A percentile compares a stretch with the other conserved stretches of the same genome.
Conservation (phyloP, 2,113 vertebrate species). For the Austrofundulus limnaeus region DNA sequence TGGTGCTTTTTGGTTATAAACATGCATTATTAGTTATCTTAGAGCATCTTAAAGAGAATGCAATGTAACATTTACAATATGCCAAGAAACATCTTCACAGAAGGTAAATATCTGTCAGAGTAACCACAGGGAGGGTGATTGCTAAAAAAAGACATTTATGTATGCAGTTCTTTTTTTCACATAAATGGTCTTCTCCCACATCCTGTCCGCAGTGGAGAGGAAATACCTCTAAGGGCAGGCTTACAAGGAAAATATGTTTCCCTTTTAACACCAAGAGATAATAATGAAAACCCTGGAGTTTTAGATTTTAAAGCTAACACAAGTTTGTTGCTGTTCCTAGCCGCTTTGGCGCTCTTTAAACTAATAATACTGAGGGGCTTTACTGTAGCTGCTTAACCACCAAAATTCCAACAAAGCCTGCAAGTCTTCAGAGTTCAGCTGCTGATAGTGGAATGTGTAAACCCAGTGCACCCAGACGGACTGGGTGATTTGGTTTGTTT, state of each 20-base stretch:
- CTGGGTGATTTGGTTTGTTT: background rate
- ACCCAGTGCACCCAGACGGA: background rate
- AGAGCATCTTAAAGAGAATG: background rate
- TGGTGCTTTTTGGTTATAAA: constrained; percentile 15
- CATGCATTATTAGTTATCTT: background rate
- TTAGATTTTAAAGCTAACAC: constrained; percentile 44
- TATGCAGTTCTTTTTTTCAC: constrained; percentile 24
- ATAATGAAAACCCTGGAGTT: constrained; percentile 25
- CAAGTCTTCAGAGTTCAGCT: constrained; percentile 36
- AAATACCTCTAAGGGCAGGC: constrained; percentile 54
- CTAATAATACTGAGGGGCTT: background rate
- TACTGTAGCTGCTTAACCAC: background rate
- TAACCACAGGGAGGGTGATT: background rate
- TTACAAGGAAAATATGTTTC: constrained; percentile 56
- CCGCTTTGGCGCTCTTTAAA: constrained; percentile 3
- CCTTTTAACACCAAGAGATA: constrained; percentile 29
- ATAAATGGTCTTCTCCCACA: constrained; percentile 53
- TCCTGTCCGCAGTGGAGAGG: constrained; percentile 44
- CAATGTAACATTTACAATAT: background rate
- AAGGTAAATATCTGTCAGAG: background rate
- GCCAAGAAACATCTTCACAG: background rate
- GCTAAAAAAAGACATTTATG: constrained; percentile 3
- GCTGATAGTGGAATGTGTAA: constrained; percentile 27
- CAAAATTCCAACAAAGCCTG: constrained; percentile 46
- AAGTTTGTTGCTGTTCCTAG: constrained; percentile 19